Conservation (phyloP, 2,113 vertebrate species). For the Ornithorhynchus anatinus region DNA sequence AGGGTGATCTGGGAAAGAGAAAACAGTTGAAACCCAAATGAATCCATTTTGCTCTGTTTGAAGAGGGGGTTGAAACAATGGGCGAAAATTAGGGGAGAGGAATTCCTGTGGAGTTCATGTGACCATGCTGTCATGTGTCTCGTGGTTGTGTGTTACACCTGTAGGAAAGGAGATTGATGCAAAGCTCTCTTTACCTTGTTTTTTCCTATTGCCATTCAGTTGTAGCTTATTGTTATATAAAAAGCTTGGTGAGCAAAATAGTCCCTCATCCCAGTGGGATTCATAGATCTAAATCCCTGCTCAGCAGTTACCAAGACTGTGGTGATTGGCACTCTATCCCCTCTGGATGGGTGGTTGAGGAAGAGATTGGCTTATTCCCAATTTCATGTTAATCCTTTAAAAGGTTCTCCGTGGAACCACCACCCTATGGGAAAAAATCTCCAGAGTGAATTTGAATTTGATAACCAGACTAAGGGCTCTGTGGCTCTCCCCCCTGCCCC, state of each 20-base stretch:
- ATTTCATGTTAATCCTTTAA: too few relatives aligned
- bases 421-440: too few relatives aligned
- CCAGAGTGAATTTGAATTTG: too few relatives aligned
- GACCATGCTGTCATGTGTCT: too few relatives aligned
- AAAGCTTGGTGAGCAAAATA: conserved; percentile 49
- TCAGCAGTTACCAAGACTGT: neutral
- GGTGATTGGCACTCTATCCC: neutral
- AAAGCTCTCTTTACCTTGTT: conserved; percentile 8
- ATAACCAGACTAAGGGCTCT: too few relatives aligned
- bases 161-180: neutral
- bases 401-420: too few relatives aligned
- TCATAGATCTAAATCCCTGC: conserved; percentile 5
- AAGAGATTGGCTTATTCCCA: too few relatives aligned
- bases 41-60: neutral
- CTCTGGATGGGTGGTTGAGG: too few relatives aligned
- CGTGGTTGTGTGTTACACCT: too few relatives aligned
- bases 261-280: conserved; percentile 45
- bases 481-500: too few relatives aligned
- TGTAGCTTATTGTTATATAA: conserved; percentile 39
- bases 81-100: neutral
- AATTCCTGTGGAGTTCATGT: neutral
- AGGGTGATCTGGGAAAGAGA: neutral
- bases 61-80: neutral
- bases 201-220: conserved; percentile 38
- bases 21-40: neutral